Evolutionary conservation across 2,888 invertebrate genomes (phyloP).

Genomic region (Agelastica alni): DNA sequence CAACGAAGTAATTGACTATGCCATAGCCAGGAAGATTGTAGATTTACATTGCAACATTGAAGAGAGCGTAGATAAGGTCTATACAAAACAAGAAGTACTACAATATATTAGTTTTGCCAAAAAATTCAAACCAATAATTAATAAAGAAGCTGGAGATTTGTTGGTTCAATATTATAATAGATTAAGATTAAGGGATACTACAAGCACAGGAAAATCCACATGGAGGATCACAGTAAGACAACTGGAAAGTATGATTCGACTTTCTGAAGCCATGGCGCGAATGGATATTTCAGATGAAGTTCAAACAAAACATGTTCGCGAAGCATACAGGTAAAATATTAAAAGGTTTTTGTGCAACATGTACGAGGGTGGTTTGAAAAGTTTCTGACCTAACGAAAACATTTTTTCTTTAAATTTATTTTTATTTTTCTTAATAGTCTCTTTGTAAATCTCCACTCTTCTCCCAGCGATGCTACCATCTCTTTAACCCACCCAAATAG

Average conservation of each 20-base stretch:
- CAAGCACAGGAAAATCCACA: conserved; percentile 64
- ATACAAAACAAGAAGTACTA: conserved; percentile 86
- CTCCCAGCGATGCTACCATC: too few species aligned
- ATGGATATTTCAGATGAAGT: conserved; percentile 94
- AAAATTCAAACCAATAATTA: conserved; percentile 90
- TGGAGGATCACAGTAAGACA: conserved; percentile 98
- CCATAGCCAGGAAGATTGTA: conserved; percentile 94
- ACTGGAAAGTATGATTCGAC: conserved; percentile 90
- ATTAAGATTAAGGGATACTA: conserved; percentile 82
- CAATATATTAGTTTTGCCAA: conserved; percentile 96
- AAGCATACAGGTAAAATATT: conserved; percentile 67
- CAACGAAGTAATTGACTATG: conserved; percentile 93
- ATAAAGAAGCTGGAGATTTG: conserved; percentile 78
- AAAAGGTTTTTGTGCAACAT: neutral
- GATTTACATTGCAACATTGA: conserved; percentile 89
- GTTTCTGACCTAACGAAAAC: too few species aligned
- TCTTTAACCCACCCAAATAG: too few species aligned
- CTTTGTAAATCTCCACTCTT: too few species aligned
- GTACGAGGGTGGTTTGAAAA: too few species aligned
- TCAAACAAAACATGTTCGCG: conserved; percentile 83
- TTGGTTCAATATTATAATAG: conserved; percentile 84
- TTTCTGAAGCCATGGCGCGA: conserved; percentile 96
- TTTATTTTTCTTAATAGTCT: too few species aligned
- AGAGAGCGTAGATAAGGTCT: conserved; percentile 77
- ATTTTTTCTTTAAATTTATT: too few species aligned